Evolutionary conservation across 2,113 vertebrate genomes (phyloP).

Genomic region (Ceyx cyanopectus): DNA sequence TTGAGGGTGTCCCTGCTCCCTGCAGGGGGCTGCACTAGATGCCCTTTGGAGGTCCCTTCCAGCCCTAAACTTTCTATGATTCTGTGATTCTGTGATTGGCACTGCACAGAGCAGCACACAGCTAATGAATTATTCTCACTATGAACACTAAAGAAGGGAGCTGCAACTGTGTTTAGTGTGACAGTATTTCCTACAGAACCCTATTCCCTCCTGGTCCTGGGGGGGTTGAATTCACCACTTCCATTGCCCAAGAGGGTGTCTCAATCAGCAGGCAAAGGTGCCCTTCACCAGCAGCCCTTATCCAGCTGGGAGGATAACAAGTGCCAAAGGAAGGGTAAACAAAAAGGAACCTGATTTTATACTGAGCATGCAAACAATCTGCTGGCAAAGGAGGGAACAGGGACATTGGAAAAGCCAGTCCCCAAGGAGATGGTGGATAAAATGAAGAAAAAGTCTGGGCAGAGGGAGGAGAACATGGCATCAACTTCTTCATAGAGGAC

Average conservation of each 20-base stretch:
- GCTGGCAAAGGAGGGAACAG: neutral
- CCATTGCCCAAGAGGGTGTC: neutral
- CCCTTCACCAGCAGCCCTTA: neutral
- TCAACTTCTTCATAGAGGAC: too few species aligned
- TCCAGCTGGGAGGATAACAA: rapidly evolving
- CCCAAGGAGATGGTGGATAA: too few species aligned
- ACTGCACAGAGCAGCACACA: neutral
- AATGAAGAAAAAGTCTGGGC: too few species aligned
- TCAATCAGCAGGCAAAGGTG: neutral
- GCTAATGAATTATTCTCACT: neutral
- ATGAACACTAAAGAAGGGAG: neutral
- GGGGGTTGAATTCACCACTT: neutral
- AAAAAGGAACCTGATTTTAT: neutral
- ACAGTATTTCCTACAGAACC: neutral
- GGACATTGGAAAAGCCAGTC: neutral
- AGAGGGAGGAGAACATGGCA: too few species aligned
- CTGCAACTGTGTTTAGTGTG: neutral
- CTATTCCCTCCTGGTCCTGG: neutral
- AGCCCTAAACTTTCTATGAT: too few species aligned
- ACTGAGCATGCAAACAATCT: neutral
- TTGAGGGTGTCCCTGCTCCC: too few species aligned
- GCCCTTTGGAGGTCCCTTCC: too few species aligned
- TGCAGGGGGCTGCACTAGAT: too few species aligned
- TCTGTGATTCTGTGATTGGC: too few species aligned
- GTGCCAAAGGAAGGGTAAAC: neutral